phyloP scores from a whole-genome alignment of 2,797 vertebrate genomes.

The Rhinatrema bivittatum region DNA sequence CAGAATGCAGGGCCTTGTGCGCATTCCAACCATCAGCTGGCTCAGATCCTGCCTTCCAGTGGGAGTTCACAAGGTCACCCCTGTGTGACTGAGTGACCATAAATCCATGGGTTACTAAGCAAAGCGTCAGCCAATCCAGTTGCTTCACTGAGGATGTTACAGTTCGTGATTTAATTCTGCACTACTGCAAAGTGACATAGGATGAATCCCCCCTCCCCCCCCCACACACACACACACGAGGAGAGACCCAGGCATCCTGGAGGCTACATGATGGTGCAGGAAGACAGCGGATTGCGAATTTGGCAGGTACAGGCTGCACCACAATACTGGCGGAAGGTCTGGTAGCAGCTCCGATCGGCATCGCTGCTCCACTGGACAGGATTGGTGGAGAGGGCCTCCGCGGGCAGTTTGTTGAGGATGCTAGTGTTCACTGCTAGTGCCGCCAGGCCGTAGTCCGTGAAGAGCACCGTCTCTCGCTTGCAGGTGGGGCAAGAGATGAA shows the following conservation, averaged over 20 bases:
- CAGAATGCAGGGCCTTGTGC: too few species aligned
- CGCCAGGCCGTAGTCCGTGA: conserved; percentile 95
- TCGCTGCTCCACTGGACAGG: conserved; percentile 90
- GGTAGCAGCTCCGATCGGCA: conserved; percentile 95
- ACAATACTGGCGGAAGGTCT: conserved; percentile 98
- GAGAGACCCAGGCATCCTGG: neutral
- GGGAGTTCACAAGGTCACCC: too few species aligned
- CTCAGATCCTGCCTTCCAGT: too few species aligned
- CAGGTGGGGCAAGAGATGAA: conserved; percentile 98
- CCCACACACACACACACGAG: fast-evolving
- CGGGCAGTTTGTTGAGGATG: conserved; percentile 90
- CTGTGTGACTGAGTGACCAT: too few species aligned
- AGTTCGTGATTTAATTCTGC: too few species aligned
- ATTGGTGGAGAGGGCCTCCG: conserved; percentile 71
- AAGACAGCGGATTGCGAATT: conserved; percentile 87
- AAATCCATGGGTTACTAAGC: too few species aligned
- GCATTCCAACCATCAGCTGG: too few species aligned
- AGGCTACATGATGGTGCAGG: conserved; percentile 94
- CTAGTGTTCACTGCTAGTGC: conserved; percentile 96
- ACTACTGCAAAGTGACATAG: too few species aligned
- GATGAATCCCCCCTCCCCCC: fast-evolving
- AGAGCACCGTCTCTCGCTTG: conserved; percentile 93
- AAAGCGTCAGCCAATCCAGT: too few species aligned
- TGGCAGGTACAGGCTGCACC: conserved; percentile 96
- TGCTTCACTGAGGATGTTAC: too few species aligned